Conservation (phyloP, 2,797 vertebrate species). For the Chelidonichthys spinosus region DNA sequence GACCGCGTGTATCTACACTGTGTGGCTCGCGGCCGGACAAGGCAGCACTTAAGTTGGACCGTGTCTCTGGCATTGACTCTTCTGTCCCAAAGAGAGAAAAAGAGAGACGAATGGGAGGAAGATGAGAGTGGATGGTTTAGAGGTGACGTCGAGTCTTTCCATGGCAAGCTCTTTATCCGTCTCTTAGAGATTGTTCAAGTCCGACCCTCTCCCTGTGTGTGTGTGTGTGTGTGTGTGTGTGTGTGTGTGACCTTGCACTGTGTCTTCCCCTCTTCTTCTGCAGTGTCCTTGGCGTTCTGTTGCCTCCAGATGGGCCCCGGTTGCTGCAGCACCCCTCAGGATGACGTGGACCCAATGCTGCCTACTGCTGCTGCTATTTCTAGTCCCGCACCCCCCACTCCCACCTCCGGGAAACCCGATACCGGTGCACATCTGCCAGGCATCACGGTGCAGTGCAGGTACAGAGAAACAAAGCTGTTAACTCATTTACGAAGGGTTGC, state of each 20-base stretch:
- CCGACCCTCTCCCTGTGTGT: constrained; percentile 6
- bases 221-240: not conserved
- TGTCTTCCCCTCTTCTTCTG: constrained; percentile 42
- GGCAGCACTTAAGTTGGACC: constrained; percentile 17
- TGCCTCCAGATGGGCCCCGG: constrained; percentile 67
- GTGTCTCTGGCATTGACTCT: constrained; percentile 45
- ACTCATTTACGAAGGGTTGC: constrained; percentile 3
- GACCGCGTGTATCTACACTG: constrained; percentile 3
- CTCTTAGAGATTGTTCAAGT: constrained; percentile 32
- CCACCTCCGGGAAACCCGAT: constrained; percentile 55
- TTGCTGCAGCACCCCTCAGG: constrained; percentile 60
- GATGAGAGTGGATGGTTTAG: constrained; percentile 56
- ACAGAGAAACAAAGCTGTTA: constrained; percentile 14
- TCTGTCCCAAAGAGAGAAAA: constrained; percentile 39
- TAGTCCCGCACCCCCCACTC: constrained; percentile 37
- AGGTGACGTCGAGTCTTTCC: constrained; percentile 61
- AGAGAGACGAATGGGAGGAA: constrained; percentile 10
- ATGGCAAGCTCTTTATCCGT: constrained; percentile 35
- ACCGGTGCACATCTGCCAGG: constrained; percentile 60
- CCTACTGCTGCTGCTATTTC: constrained; percentile 58
- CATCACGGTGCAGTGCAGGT: constrained; percentile 20
- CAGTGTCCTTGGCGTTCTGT: constrained; percentile 71
- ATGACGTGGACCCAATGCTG: constrained; percentile 65
- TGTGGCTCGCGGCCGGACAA: constrained; percentile 16
- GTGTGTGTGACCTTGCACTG: not conserved